Evolutionary conservation across 2,797 vertebrate genomes (phyloP).

Genomic region (Labroides dimidiatus): DNA sequence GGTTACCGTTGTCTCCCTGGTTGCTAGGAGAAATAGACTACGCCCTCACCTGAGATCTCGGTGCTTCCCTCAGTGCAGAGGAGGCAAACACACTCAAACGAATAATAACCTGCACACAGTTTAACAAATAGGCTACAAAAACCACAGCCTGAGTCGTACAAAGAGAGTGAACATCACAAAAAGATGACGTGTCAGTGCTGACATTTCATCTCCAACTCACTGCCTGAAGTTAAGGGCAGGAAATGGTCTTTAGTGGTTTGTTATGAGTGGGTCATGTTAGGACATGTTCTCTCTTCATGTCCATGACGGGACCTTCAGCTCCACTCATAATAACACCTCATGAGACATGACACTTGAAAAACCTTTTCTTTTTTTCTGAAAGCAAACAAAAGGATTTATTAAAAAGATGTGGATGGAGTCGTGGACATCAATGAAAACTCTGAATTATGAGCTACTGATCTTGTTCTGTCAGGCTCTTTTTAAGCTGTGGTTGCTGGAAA

Average conservation of each 20-base stretch:
- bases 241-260: slow-evolving; percentile 57
- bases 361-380: slow-evolving; percentile 22
- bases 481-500: background rate
- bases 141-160: slow-evolving; percentile 1
- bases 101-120: slow-evolving; percentile 29
- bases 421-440: slow-evolving; percentile 10
- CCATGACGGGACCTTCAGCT: slow-evolving; percentile 29
- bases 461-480: background rate
- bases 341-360: slow-evolving; percentile 37
- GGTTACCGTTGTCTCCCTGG: slow-evolving; percentile 51
- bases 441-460: background rate
- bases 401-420: background rate
- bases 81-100: slow-evolving; percentile 49
- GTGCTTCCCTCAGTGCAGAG: slow-evolving; percentile 47
- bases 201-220: slow-evolving; percentile 42
- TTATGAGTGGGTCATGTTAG: slow-evolving; percentile 57
- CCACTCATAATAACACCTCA: slow-evolving; percentile 37
- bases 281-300: slow-evolving; percentile 58
- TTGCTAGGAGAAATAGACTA: slow-evolving; percentile 62
- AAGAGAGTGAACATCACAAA: slow-evolving; percentile 13
- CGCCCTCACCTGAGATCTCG: slow-evolving; percentile 71
- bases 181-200: slow-evolving; percentile 9
- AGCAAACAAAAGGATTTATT: slow-evolving; percentile 12
- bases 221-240: slow-evolving; percentile 37
- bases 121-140: slow-evolving; percentile 9